Base-by-base conservation (phyloP, 2,888 invertebrate genomes). In the Lysandra bellargus region DNA sequence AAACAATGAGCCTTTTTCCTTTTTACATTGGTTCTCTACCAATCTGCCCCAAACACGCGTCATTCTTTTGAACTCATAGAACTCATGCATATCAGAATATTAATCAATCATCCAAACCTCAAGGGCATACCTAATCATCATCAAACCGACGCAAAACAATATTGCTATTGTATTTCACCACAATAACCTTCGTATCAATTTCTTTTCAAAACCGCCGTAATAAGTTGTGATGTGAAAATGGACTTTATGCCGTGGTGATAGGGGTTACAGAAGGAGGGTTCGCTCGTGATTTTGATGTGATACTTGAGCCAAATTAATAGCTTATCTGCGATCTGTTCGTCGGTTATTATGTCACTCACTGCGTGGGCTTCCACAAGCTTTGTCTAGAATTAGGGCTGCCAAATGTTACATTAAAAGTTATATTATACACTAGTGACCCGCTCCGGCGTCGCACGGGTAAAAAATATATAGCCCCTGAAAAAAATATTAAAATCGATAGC, bases 221-320 rank as follows among this genome's bases (percentile, higher is more conserved):
- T 60, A n/a, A 14, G n/a, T 44, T 64, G 12, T 60, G 12, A 33
- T 79, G 82, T 44, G 57, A 81, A 83, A 81, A 79, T 85, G 81
- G 77, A 12, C 1, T 5, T 4, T 83, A 80, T n/a, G 33, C 0
- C 17, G 64, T 83, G 83, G 60, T 79, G 79, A 0, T 33, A 81
- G 33, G 14, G 79, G 82, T 80, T 64, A 74, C 80, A 60, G n/a
- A 14, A 12, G 79, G 57, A 79, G 79, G 86, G 85, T 85, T 89
- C 87, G 86, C 90, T 90, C 87, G 83, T 87, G 86, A 88, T 86
- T 88, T 84, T 85, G 89, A 89, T 88, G 85, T 87, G 90, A 91
- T 91, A 92, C 91, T 92, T 90, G 91, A 91, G 91, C 90, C 88
- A 92, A 93, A 93, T 94, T 92, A 93, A 92, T 92, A 89, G 90